These are phyloP conservation scores for Gallinago media DNA, from an alignment of 2,113 vertebrate genomes.

Conservation along the genomic window DNA sequence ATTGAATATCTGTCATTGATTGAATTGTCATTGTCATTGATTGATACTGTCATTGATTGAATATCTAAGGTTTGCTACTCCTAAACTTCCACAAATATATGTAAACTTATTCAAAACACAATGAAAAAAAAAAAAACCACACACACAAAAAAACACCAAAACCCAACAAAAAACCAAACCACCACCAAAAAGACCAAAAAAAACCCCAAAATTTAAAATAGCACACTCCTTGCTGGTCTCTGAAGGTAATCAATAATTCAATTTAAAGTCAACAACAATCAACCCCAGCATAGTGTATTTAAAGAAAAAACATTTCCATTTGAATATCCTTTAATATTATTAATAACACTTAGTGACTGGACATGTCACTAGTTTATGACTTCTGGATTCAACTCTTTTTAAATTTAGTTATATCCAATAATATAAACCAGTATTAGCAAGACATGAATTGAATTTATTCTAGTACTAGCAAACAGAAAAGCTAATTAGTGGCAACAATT, in stretches of 20 bases:
- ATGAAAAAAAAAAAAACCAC: too few relatives aligned
- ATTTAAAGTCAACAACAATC: not conserved
- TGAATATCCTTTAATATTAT: not conserved
- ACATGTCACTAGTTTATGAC: not conserved
- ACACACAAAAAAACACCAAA: too few relatives aligned
- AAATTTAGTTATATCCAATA: constrained; percentile 34
- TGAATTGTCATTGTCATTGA: too few relatives aligned
- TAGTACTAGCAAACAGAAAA: constrained; percentile 66
- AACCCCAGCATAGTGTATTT: not conserved
- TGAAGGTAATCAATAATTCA: not conserved
- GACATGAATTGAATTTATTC: constrained; percentile 56
- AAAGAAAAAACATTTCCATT: not conserved
- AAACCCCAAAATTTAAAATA: not conserved
- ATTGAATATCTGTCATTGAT: not conserved
- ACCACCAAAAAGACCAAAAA: too few relatives aligned
- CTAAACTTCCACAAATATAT: not conserved
- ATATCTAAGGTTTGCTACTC: not conserved
- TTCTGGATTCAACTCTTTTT: not conserved
- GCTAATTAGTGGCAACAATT: constrained; percentile 78
- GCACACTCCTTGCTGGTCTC: not conserved
- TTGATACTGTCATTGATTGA: not conserved
- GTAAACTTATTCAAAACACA: not conserved
- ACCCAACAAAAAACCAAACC: too few relatives aligned
- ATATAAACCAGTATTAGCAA: constrained; percentile 71
- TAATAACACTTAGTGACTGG: not conserved